Evolutionary conservation across 2,113 vertebrate species (phyloP).

Genomic region (Dasypus novemcinctus): DNA sequence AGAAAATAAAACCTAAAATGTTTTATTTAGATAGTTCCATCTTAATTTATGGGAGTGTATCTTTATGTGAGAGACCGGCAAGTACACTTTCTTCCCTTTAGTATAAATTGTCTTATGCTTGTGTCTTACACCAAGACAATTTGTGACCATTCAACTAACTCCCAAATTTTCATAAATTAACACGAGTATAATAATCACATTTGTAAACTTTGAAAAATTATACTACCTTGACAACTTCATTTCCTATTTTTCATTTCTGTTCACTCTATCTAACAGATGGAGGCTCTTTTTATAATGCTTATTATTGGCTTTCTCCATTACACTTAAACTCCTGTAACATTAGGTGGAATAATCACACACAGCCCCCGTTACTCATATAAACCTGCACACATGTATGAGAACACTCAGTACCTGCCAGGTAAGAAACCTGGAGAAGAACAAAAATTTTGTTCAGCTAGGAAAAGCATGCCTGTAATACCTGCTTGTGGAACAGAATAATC

Average conservation of each 20-base stretch:
- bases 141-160: not conserved
- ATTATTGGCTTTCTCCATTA: not conserved
- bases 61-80: not conserved
- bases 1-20: not conserved
- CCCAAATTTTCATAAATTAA: not conserved
- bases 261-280: not conserved
- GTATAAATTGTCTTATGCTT: not conserved
- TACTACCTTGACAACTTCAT: not conserved
- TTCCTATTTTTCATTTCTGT: conserved; percentile 16
- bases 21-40: not conserved
- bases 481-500: not conserved
- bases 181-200: not conserved
- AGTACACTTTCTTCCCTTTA: not conserved
- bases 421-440: not conserved
- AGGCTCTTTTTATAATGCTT: conserved; percentile 11
- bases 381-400: not conserved
- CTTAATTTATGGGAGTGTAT: not conserved
- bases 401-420: not conserved
- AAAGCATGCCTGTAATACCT: not conserved
- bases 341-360: not conserved
- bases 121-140: not conserved
- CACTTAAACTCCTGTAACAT: not conserved
- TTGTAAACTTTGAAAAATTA: conserved; percentile 14
- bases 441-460: not conserved
- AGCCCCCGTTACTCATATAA: not conserved